Percentiles rank a stretch among this genome's conserved stretches.
Conservation (phyloP, 2,113 vertebrate genomes). For the Stigmatopora argus region DNA sequence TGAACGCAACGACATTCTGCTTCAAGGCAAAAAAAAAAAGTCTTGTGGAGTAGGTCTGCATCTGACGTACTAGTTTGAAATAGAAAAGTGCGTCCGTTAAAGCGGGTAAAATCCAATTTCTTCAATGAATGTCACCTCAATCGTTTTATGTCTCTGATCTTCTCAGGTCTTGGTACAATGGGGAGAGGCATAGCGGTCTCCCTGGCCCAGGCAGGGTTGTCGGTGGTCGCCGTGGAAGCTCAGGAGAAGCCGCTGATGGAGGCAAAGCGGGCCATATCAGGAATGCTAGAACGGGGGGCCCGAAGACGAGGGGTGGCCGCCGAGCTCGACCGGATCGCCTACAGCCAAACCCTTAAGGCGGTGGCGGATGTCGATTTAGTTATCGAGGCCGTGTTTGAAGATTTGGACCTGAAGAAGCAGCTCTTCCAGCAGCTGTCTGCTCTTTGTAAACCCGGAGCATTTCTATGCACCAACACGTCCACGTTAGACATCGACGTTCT, state of each 20-base stretch:
- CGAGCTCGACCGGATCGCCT: constrained; percentile 56
- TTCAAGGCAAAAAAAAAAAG: constrained; percentile 13
- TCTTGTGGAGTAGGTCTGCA: neutral
- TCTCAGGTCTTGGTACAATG: constrained; percentile 89
- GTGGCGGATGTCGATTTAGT: constrained; percentile 77
- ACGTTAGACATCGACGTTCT: constrained; percentile 79
- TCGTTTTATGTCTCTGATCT: constrained; percentile 5
- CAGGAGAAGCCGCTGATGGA: constrained; percentile 70
- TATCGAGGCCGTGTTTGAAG: constrained; percentile 90
- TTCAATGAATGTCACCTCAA: neutral
- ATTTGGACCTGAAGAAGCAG: constrained; percentile 79
- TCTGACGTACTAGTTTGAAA: neutral
- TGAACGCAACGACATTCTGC: constrained; percentile 23
- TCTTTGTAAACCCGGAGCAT: constrained; percentile 72
- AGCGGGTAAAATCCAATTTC: neutral
- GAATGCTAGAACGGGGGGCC: constrained; percentile 72
- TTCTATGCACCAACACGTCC: constrained; percentile 87
- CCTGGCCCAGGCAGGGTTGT: constrained; percentile 76
- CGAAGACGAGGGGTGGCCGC: constrained; percentile 55
- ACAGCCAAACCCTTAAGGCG: constrained; percentile 65
- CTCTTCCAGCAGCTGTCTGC: constrained; percentile 79
- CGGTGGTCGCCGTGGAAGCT: constrained; percentile 82
- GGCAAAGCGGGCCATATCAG: constrained; percentile 68
- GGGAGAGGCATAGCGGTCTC: constrained; percentile 81
- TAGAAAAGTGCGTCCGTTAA: neutral